Evolutionary conservation across 2,888 invertebrate species (phyloP).

Genomic region (Margaritifera margaritifera): DNA sequence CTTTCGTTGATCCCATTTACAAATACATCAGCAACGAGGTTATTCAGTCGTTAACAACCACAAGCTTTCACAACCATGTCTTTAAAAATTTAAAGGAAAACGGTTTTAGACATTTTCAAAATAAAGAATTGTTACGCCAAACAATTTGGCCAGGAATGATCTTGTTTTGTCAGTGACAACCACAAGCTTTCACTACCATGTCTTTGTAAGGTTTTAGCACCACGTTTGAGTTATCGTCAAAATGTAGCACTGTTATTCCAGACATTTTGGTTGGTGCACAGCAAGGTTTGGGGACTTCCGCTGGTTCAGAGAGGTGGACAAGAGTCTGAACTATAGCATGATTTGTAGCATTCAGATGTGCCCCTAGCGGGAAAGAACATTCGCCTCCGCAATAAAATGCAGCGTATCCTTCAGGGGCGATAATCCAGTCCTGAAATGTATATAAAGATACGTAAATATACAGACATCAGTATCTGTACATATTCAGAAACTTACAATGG

Average conservation of each 20-base stretch:
- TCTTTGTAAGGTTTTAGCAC: slow-evolving; percentile 97
- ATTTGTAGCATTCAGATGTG: slow-evolving; percentile 97
- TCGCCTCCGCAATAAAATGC: slow-evolving; percentile 97
- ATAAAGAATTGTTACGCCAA: no score
- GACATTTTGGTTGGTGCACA: slow-evolving; percentile 96
- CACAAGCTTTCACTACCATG: slow-evolving; percentile 98
- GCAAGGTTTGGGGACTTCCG: slow-evolving; percentile 93
- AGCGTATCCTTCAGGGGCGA: slow-evolving; percentile 96
- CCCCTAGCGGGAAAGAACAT: slow-evolving; percentile 94
- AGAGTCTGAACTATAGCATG: slow-evolving; percentile 99
- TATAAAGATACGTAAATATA: no score
- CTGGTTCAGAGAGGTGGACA: slow-evolving; percentile 93
- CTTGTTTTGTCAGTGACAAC: slow-evolving; percentile 81
- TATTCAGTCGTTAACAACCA: no score
- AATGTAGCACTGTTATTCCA: slow-evolving; percentile 95
- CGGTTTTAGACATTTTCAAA: no score
- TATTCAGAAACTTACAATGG: no score
- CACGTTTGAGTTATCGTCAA: slow-evolving; percentile 94
- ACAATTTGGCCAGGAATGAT: no score
- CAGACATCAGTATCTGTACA: no score
- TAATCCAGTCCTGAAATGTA: slow-evolving; percentile 89
- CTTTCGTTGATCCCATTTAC: no score
- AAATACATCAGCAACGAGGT: no score
- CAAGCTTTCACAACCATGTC: no score
- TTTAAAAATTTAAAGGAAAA: no score